Percentiles rank a stretch among this genome's conserved stretches.
Conservation (phyloP, 1,140 invertebrate genomes). For the Thalassaphorura encarpata region DNA sequence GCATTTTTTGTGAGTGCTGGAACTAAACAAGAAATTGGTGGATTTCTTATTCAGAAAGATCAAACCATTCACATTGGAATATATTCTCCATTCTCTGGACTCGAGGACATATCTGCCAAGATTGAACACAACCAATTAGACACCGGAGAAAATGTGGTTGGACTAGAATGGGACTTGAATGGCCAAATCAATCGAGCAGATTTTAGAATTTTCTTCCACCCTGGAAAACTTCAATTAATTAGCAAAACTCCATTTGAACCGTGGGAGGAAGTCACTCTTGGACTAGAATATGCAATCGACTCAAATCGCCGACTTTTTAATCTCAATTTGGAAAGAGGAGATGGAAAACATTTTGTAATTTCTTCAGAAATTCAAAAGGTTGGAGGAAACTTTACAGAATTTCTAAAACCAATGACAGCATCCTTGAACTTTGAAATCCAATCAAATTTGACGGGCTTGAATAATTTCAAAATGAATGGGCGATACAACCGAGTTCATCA, state of each 20-base stretch:
- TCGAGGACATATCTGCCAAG: constrained; percentile 16
- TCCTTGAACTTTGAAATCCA: background rate
- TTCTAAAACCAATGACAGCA: background rate
- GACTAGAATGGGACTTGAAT: constrained; percentile 16
- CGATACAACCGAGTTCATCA: background rate
- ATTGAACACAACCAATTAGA: background rate
- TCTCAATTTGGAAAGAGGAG: background rate
- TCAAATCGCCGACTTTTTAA: background rate
- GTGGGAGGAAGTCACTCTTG: background rate
- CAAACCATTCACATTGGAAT: constrained; percentile 15
- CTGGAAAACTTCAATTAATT: background rate
- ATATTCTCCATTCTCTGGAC: constrained; percentile 25
- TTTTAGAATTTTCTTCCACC: no score
- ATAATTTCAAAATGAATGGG: background rate
- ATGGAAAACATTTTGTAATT: background rate
- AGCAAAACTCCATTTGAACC: background rate
- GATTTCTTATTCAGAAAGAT: constrained; percentile 8
- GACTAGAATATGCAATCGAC: background rate
- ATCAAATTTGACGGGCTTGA: background rate
- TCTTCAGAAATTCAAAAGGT: background rate
- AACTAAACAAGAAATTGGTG: constrained; percentile 18
- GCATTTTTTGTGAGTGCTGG: constrained; percentile 21
- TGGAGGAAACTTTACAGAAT: background rate
- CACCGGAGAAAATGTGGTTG: background rate
- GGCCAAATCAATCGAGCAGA: background rate